These are phyloP conservation scores for Pipistrellus nathusii DNA, from an alignment of 2,797 vertebrate species.

Conservation along the genomic window DNA sequence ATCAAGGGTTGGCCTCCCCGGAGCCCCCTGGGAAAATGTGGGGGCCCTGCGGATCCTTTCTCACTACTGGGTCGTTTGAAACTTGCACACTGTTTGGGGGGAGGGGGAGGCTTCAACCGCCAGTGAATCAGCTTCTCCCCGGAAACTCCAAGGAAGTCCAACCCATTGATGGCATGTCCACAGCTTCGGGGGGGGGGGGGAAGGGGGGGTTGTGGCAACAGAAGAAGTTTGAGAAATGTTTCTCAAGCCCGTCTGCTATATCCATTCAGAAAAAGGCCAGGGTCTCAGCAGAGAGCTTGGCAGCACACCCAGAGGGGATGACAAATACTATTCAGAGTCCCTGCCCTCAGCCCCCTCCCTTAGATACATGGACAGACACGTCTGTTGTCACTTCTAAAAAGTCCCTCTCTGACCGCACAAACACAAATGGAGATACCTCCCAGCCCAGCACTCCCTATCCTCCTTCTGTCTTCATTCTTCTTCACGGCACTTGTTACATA, in stretches of 20 bases:
- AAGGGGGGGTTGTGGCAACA: background rate
- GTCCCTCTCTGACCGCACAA: background rate
- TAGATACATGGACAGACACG: background rate
- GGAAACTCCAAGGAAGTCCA: background rate
- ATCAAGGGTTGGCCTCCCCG: background rate
- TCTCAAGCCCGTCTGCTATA: constrained; percentile 17
- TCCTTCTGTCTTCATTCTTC: background rate
- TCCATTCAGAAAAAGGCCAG: background rate
- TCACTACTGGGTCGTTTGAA: constrained; percentile 4
- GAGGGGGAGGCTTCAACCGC: background rate
- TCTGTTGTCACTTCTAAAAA: constrained; percentile 13
- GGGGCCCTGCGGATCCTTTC: background rate
- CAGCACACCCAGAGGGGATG: background rate
- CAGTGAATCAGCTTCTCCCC: constrained; percentile 1
- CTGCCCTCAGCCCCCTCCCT: background rate
- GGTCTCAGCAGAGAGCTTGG: background rate
- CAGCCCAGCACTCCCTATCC: background rate
- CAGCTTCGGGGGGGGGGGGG: background rate
- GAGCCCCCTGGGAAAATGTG: background rate
- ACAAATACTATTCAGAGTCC: background rate
- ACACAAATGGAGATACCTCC: background rate
- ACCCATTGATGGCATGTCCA: background rate
- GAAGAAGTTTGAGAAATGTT: background rate
- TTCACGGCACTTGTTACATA: background rate
- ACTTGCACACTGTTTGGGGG: background rate